These are phyloP conservation scores for Ceratosolen fusciceps DNA, from an alignment of 1,140 invertebrate genomes.

Conservation along the genomic window DNA sequence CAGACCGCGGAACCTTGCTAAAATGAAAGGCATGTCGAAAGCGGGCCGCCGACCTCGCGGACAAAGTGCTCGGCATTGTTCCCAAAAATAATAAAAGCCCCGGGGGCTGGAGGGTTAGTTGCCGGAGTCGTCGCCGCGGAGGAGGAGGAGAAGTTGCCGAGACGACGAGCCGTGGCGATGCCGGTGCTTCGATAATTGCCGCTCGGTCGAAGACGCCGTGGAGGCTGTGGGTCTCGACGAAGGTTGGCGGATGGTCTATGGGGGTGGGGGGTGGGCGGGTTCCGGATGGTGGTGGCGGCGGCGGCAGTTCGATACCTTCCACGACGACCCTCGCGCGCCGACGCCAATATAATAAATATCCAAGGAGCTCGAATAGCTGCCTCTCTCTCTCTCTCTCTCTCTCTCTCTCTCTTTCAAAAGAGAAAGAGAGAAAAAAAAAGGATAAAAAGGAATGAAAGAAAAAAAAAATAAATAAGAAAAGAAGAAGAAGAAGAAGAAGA, in stretches of 20 bases:
- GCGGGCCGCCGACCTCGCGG: not conserved
- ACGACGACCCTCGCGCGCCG: conserved; percentile 13
- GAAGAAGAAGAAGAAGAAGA: too few species aligned
- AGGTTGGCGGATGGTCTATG: not conserved
- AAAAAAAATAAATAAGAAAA: too few species aligned
- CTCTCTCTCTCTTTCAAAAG: too few species aligned
- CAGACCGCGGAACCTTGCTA: not conserved
- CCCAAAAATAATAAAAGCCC: conserved; percentile 28
- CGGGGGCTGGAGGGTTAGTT: not conserved
- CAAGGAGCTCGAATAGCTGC: conserved; percentile 8
- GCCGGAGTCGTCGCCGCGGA: not conserved
- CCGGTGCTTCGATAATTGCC: not conserved
- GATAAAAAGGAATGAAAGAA: too few species aligned
- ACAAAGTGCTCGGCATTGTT: conserved; percentile 41
- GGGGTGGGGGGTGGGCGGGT: too few species aligned
- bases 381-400: not conserved
- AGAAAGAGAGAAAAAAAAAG: too few species aligned
- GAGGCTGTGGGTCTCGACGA: not conserved
- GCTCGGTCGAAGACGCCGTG: not conserved
- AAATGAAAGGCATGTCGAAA: conserved; percentile 41
- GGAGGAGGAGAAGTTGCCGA: not conserved
- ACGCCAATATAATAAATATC: conserved; percentile 42
- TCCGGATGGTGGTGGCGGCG: too few species aligned
- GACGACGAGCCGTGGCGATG: not conserved
- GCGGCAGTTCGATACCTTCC: conserved; percentile 6